Evolutionary conservation across 1,140 invertebrate genomes (phyloP).

Genomic region (Trachymyrmex septentrionalis): DNA sequence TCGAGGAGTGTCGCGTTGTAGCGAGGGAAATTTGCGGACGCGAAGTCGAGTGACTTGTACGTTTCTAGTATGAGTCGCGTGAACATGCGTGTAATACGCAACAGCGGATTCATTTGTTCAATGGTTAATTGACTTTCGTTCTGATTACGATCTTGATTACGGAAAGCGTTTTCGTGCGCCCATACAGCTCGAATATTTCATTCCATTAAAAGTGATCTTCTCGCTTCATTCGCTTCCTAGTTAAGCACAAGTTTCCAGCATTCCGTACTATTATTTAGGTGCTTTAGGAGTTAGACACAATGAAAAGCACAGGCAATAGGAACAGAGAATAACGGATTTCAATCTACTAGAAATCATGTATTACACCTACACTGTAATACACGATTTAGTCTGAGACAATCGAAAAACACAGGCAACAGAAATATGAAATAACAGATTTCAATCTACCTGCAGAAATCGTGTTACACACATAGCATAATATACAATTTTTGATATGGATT

Average conservation of each 20-base stretch:
- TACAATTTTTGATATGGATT: too few relatives aligned
- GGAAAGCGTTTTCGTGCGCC: neutral
- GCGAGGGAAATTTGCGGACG: neutral
- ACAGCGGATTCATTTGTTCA: neutral
- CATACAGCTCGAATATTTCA: neutral
- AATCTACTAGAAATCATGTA: too few relatives aligned
- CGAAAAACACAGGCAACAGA: too few relatives aligned
- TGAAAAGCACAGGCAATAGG: too few relatives aligned
- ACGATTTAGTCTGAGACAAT: too few relatives aligned
- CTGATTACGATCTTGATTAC: neutral
- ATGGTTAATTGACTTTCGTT: neutral
- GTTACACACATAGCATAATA: too few relatives aligned
- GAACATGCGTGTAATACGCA: neutral
- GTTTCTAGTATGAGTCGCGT: neutral
- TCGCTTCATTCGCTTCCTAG: neutral
- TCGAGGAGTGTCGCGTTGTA: neutral
- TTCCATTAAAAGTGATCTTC: neutral
- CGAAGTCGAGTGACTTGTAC: neutral
- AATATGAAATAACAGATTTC: too few relatives aligned
- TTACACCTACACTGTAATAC: too few relatives aligned
- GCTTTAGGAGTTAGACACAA: too few relatives aligned
- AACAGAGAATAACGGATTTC: too few relatives aligned
- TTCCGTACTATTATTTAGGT: neutral
- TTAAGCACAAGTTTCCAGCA: neutral
- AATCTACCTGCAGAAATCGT: too few relatives aligned